These are phyloP conservation scores for Dryobota labecula DNA, from an alignment of 2,888 invertebrate species.

Conservation along the genomic window DNA sequence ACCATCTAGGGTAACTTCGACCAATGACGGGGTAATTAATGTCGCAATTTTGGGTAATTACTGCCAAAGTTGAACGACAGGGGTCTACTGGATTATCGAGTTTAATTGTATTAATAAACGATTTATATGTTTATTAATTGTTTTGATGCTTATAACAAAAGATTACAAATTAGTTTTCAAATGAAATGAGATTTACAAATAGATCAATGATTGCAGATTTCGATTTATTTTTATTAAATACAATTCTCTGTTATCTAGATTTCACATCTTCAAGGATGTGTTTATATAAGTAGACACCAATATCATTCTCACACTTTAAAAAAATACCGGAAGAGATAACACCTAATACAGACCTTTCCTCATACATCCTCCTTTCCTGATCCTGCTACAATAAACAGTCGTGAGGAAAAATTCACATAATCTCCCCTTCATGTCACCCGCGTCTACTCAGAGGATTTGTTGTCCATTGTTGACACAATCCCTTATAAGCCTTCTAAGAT, in stretches of 20 bases:
- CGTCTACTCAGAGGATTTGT: neutral
- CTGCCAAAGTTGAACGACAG: slow-evolving; percentile 40
- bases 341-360: neutral
- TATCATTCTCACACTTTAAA: neutral
- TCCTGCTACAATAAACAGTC: neutral
- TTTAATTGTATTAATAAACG: too few relatives aligned
- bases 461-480: slow-evolving; percentile 13
- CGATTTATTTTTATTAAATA: neutral
- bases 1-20: slow-evolving; percentile 34
- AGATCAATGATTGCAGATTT: too few relatives aligned
- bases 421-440: neutral
- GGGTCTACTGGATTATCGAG: slow-evolving; percentile 18
- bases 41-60: slow-evolving; percentile 42
- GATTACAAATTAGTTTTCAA: neutral
- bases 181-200: neutral
- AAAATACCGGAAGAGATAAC: neutral
- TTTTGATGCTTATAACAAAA: neutral
- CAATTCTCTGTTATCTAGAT: neutral
- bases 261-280: neutral
- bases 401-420: neutral
- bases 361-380: neutral
- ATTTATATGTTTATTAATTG: slow-evolving; percentile 16
- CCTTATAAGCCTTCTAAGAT: slow-evolving; percentile 4
- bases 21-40: slow-evolving; percentile 48
- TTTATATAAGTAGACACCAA: neutral